phyloP scores from a whole-genome alignment of 2,888 invertebrate genomes.

The Acleris literana region DNA sequence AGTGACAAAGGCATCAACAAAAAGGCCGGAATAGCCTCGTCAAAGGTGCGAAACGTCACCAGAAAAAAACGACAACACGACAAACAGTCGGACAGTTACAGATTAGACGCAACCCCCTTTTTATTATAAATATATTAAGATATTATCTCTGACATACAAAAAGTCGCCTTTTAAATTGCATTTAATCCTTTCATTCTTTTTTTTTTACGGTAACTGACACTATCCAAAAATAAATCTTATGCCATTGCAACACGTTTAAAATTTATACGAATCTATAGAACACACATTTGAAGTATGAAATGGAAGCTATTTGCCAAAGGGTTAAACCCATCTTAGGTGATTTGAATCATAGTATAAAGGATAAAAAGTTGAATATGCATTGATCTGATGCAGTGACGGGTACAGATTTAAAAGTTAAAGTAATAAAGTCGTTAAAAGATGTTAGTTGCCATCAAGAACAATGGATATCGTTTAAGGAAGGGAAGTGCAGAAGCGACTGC shows the following conservation, averaged over 20 bases:
- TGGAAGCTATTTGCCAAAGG: conserved; percentile 32
- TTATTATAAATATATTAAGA: conserved; percentile 80
- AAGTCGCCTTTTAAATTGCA: conserved; percentile 66
- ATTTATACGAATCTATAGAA: not conserved
- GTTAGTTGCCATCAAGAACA: conserved; percentile 70
- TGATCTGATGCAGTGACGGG: conserved; percentile 3
- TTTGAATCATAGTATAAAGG: not conserved
- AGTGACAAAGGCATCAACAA: conserved; percentile 33
- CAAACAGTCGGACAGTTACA: conserved; percentile 73
- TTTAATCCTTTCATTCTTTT: conserved; percentile 70
- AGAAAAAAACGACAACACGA: conserved; percentile 57
- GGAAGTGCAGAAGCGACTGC: conserved; percentile 54
- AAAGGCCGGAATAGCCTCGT: conserved; percentile 53
- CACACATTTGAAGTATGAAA: conserved; percentile 3
- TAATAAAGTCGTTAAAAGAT: conserved; percentile 56
- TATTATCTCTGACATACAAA: conserved; percentile 69
- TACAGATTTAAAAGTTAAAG: conserved; percentile 34
- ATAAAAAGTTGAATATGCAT: not conserved
- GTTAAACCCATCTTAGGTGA: conserved; percentile 4
- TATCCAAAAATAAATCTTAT: conserved; percentile 7
- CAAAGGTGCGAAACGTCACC: conserved; percentile 72
- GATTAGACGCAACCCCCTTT: conserved; percentile 73
- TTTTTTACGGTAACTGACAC: conserved; percentile 25
- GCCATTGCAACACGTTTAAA: conserved; percentile 10
- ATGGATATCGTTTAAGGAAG: conserved; percentile 59